Evolutionary conservation across 2,888 invertebrate genomes (phyloP), one percentile per base, ranked within the genome.

Genomic region (Zaprionus lineosus): DNA sequence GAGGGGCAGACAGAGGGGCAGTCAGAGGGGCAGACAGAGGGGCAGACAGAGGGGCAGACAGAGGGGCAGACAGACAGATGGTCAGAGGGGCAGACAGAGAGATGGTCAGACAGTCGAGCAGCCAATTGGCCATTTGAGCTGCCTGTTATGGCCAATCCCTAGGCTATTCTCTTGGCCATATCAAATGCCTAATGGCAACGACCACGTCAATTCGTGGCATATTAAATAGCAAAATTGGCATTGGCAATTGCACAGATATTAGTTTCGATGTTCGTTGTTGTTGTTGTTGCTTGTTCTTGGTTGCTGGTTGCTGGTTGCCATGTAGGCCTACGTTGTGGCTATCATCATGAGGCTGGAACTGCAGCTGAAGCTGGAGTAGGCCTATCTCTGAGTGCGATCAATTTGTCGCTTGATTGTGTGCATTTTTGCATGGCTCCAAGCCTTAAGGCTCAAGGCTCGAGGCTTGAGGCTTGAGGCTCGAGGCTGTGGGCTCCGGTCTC

Each of bases 191-290:
- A 78, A 84, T 84, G 85, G 82, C 84, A 78, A 70, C 70, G 72
- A 60, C 79, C 72, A 81, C 78, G 86, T 86, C 84, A 82, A 76
- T 84, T 84, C 84, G 76, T 84, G 86, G 86, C 79, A 84, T 84
- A 84, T 86, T 86, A 86, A 84, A 86, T 78, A 79, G 77, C 66
- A 85, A 83, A 83, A 85, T 85, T 85, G 82, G 82, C 84, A 83
- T 85, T 78, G 84, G 61, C 73, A 73, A 78, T 82, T 78, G 67
- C 82, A 71, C 70, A 71, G 82, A 83, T 78, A 84, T 83, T 76
- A 83, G 84, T 84, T 70, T 71, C 59, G 62, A 46, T 50, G 39
- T 33, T 3, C 12, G 4, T 41, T 34, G 26, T 9, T 9, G 8
- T 16, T 21, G 21, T 28, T 16, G 31, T 12, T 12, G 24, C 24